Conservation (phyloP, 2,797 vertebrate species). For the Eremophila alpestris region DNA sequence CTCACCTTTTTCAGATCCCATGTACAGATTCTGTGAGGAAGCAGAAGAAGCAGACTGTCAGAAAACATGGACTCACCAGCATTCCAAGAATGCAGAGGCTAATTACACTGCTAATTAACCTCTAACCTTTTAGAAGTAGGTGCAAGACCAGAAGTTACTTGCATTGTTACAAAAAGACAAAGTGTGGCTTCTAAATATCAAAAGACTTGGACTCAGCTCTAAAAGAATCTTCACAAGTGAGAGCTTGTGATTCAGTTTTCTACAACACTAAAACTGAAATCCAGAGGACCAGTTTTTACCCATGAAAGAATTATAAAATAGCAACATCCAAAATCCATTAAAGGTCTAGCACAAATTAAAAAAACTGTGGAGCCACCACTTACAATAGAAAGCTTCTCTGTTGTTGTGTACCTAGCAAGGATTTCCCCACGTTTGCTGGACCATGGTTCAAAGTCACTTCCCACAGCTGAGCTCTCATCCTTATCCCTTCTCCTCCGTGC, state of each 20-base stretch:
- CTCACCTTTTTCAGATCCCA: slow-evolving; percentile 95
- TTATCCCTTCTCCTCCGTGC: slow-evolving; percentile 84
- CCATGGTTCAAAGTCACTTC: slow-evolving; percentile 93
- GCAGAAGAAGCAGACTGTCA: slow-evolving; percentile 41
- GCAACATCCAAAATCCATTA: not conserved
- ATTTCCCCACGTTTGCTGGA: slow-evolving; percentile 90
- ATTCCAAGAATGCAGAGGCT: not conserved
- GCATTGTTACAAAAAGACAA: not conserved
- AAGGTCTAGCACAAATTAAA: not conserved
- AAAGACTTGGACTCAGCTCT: not conserved
- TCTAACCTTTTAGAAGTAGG: not conserved
- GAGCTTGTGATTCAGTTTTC: not conserved
- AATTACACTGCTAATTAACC: not conserved
- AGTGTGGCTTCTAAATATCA: not conserved
- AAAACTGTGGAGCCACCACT: slow-evolving; percentile 59
- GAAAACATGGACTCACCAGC: not conserved
- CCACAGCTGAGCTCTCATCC: slow-evolving; percentile 80
- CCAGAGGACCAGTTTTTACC: not conserved
- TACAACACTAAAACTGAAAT: not conserved
- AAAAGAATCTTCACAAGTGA: not conserved
- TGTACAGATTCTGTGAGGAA: slow-evolving; percentile 88
- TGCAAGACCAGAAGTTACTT: not conserved
- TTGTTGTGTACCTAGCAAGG: slow-evolving; percentile 93
- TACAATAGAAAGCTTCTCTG: slow-evolving; percentile 96
- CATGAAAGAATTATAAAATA: not conserved